A percentile compares a stretch with the other conserved stretches of the same genome.
These are phyloP conservation scores for Tachyglossus aculeatus DNA, from an alignment of 2,797 vertebrate genomes.

Conservation along the genomic window DNA sequence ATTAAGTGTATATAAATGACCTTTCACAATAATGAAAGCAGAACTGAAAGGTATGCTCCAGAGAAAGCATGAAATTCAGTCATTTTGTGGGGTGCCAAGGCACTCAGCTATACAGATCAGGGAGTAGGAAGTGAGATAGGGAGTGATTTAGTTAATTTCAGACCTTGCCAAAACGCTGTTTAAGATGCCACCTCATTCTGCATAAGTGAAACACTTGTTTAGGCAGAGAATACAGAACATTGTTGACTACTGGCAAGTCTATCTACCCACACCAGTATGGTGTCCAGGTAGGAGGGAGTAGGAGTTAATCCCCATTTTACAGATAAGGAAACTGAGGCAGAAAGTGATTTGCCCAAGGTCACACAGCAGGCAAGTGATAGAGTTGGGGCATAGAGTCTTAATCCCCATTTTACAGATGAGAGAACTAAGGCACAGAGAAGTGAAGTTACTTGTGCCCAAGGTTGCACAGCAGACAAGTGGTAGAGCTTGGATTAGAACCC, in stretches of 20 bases:
- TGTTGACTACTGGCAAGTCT: background rate
- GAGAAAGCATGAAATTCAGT: background rate
- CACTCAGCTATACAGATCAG: background rate
- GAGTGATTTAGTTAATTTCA: background rate
- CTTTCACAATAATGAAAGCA: constrained; percentile 13
- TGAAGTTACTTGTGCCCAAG: too few species aligned
- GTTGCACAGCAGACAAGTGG: too few species aligned
- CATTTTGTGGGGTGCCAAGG: background rate
- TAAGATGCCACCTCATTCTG: background rate
- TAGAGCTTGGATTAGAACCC: too few species aligned
- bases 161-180: background rate
- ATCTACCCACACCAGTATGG: background rate
- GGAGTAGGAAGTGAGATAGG: background rate
- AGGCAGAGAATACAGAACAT: background rate
- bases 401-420: too few species aligned
- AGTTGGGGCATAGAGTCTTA: too few species aligned
- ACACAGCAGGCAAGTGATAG: too few species aligned
- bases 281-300: background rate
- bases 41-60: background rate
- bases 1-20: background rate
- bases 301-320: background rate
- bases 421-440: too few species aligned
- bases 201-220: background rate
- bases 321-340: background rate
- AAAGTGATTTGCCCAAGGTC: too few species aligned